These are phyloP conservation scores for Clostera curtula DNA, from an alignment of 2,888 invertebrate genomes.

Conservation along the genomic window DNA sequence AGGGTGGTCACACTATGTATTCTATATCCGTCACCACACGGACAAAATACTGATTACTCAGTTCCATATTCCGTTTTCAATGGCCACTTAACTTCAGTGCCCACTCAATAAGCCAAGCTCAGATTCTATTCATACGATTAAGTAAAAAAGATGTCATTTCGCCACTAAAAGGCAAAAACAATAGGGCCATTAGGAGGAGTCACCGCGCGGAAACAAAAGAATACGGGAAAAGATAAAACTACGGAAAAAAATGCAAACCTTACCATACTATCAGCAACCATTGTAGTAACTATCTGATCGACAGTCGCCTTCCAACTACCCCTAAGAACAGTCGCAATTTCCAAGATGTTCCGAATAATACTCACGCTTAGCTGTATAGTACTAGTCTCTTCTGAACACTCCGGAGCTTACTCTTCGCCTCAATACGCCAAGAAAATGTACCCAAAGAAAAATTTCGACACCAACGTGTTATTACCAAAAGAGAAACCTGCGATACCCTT, in stretches of 20 bases:
- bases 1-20: no score
- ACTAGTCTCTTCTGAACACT: conserved; percentile 45
- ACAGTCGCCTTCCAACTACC: conserved; percentile 27
- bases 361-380: conserved; percentile 30
- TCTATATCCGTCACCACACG: no score
- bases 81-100: no score
- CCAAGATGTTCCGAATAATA: no score
- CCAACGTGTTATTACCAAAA: conserved; percentile 46
- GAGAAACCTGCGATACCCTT: conserved; percentile 45
- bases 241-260: conserved; percentile 34
- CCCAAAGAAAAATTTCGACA: conserved; percentile 48
- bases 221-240: conserved; percentile 64
- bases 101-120: background rate
- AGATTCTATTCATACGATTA: conserved; percentile 12
- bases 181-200: conserved; percentile 65
- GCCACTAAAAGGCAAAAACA: conserved; percentile 54
- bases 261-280: conserved; percentile 40
- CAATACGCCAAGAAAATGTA: conserved; percentile 70
- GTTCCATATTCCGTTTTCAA: no score
- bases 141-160: conserved; percentile 18
- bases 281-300: conserved; percentile 47
- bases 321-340: conserved; percentile 46
- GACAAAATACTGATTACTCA: no score
- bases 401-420: conserved; percentile 69
- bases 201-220: conserved; percentile 72